Conservation (phyloP, 1,140 invertebrate genomes). For the Drosophila bocki region DNA sequence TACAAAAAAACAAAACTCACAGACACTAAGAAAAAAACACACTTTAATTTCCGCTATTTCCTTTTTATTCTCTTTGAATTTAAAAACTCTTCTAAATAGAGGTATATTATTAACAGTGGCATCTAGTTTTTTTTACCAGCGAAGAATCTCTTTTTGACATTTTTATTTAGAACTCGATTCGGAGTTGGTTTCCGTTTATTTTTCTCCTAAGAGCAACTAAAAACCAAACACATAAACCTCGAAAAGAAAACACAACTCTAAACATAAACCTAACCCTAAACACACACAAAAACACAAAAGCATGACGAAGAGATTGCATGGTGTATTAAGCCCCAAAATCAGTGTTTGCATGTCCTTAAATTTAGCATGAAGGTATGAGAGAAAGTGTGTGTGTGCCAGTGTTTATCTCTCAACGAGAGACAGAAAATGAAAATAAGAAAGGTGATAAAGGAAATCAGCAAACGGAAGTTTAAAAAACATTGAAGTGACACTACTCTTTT, state of each 20-base stretch:
- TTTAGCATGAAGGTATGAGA: slow-evolving; percentile 1
- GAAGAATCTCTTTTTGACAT: slow-evolving; percentile 38
- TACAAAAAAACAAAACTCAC: slow-evolving; percentile 32
- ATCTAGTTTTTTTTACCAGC: slow-evolving; percentile 45
- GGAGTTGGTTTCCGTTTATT: slow-evolving; percentile 59
- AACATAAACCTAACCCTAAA: slow-evolving; percentile 44
- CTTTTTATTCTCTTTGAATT: slow-evolving; percentile 67
- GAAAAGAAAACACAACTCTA: slow-evolving; percentile 47
- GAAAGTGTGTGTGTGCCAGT: neutral
- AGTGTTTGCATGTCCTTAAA: slow-evolving; percentile 40
- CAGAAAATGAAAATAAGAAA: slow-evolving; percentile 1
- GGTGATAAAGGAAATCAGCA: slow-evolving; percentile 12
- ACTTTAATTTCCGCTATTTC: slow-evolving; percentile 63
- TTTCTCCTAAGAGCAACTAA: slow-evolving; percentile 74
- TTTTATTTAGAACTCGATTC: slow-evolving; percentile 56
- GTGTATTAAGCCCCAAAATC: slow-evolving; percentile 9
- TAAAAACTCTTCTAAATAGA: slow-evolving; percentile 55
- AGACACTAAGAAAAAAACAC: slow-evolving; percentile 52
- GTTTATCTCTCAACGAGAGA: slow-evolving; percentile 8
- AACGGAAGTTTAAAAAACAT: slow-evolving; percentile 27
- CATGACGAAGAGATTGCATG: slow-evolving; percentile 46
- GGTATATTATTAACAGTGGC: slow-evolving; percentile 23
- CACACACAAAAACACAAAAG: slow-evolving; percentile 36
- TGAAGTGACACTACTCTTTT: slow-evolving; percentile 31
- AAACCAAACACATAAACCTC: slow-evolving; percentile 70